phyloP scores from a whole-genome alignment of 2,113 vertebrate species.

The Cephalopterus ornatus region DNA sequence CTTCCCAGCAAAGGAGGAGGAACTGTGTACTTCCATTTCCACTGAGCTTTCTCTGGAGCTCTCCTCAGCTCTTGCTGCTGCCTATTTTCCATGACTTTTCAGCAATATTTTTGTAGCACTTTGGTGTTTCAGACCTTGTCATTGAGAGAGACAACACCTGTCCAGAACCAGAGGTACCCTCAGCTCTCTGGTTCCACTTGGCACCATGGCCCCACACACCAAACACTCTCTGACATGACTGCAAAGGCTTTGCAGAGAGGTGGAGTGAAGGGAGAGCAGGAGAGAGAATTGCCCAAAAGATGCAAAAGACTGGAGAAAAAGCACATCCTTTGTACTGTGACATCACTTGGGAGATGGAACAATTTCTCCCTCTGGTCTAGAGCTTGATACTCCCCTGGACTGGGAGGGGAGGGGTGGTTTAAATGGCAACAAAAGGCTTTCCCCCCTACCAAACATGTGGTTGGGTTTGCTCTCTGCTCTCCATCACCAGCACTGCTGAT shows the following conservation, averaged over 20 bases:
- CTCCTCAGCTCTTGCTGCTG: not conserved
- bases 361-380: not conserved
- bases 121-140: not conserved
- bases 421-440: not conserved
- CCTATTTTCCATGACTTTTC: not conserved
- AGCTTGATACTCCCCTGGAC: not conserved
- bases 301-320: not conserved
- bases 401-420: not conserved
- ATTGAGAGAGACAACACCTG: not conserved
- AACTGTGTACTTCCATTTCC: not conserved
- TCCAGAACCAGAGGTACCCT: not conserved
- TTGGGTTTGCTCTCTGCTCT: not conserved
- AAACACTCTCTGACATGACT: accelerated
- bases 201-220: not conserved
- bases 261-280: not conserved
- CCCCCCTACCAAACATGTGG: not conserved
- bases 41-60: not conserved
- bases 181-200: not conserved
- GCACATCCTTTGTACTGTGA: not conserved
- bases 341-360: not conserved
- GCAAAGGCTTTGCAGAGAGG: not conserved
- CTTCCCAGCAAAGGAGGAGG: not conserved
- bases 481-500: not conserved
- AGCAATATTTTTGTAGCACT: not conserved
- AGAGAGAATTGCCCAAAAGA: not conserved